A percentile compares a stretch with the other conserved stretches of the same genome.
Evolutionary conservation across 2,113 vertebrate genomes (phyloP).

Genomic region (Larimichthys crocea): DNA sequence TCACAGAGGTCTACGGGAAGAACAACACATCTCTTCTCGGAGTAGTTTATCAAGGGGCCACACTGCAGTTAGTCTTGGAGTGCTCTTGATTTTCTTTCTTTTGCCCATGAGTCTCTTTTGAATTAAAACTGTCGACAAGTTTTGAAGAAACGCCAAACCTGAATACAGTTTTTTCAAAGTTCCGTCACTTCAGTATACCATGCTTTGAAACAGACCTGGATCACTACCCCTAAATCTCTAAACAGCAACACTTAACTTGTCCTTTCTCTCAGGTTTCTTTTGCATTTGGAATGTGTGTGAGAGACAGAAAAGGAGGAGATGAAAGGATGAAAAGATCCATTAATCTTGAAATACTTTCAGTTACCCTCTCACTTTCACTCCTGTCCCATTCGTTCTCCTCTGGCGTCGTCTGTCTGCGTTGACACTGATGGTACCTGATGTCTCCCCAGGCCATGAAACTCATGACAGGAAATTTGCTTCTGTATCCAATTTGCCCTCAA

Average conservation of each 20-base stretch:
- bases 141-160: slow-evolving; percentile 4
- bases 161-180: background rate
- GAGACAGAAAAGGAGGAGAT: slow-evolving; percentile 4
- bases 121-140: background rate
- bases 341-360: slow-evolving; percentile 50
- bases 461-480: slow-evolving; percentile 1
- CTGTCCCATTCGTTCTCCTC: slow-evolving; percentile 44
- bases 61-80: slow-evolving; percentile 18
- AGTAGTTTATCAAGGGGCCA: slow-evolving; percentile 13
- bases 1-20: slow-evolving; percentile 22
- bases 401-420: slow-evolving; percentile 30
- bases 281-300: slow-evolving; percentile 18
- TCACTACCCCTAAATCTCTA: background rate
- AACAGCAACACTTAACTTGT: slow-evolving; percentile 12
- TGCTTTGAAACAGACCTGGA: slow-evolving; percentile 1
- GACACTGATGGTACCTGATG: slow-evolving; percentile 48
- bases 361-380: slow-evolving; percentile 31
- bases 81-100: background rate
- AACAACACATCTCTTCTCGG: slow-evolving; percentile 20
- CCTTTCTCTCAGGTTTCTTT: slow-evolving; percentile 7
- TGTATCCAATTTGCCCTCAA: background rate
- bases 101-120: background rate
- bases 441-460: slow-evolving; percentile 42
- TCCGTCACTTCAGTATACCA: background rate
- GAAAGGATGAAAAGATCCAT: slow-evolving; percentile 27